These are phyloP conservation scores for Dendrolimus kikuchii DNA, from an alignment of 1,140 invertebrate genomes.

Conservation along the genomic window DNA sequence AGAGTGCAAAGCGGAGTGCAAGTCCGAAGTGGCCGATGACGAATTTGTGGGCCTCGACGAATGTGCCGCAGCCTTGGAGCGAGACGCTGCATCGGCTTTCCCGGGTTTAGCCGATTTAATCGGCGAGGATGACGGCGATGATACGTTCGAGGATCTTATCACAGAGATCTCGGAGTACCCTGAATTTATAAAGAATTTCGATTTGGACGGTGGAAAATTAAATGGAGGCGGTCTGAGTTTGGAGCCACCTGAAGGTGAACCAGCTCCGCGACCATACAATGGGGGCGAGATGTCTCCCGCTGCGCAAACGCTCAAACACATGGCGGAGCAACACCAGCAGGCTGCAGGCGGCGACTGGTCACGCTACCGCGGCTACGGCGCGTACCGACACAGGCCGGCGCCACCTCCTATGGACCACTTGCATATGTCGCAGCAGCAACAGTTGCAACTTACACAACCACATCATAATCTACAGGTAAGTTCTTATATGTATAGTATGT, in stretches of 20 bases:
- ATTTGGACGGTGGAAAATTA: slow-evolving; percentile 69
- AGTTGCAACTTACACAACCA: slow-evolving; percentile 87
- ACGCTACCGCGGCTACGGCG: slow-evolving; percentile 76
- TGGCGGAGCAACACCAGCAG: slow-evolving; percentile 96
- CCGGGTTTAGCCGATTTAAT: slow-evolving; percentile 85
- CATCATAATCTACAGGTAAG: slow-evolving; percentile 83
- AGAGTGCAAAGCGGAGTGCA: slow-evolving; percentile 79
- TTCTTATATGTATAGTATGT: slow-evolving; percentile 2
- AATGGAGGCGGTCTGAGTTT: slow-evolving; percentile 61
- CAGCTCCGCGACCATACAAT: slow-evolving; percentile 54
- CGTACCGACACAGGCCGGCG: slow-evolving; percentile 77
- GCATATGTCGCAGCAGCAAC: slow-evolving; percentile 90
- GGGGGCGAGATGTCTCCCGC: slow-evolving; percentile 84
- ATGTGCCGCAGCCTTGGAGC: slow-evolving; percentile 84
- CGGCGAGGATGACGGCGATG: slow-evolving; percentile 88
- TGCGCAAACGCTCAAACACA: slow-evolving; percentile 94
- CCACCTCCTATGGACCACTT: slow-evolving; percentile 73
- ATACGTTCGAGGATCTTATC: slow-evolving; percentile 90
- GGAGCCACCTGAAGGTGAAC: slow-evolving; percentile 66
- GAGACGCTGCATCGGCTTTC: slow-evolving; percentile 83
- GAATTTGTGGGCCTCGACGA: slow-evolving; percentile 88
- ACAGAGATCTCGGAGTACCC: slow-evolving; percentile 89
- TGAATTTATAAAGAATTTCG: slow-evolving; percentile 89
- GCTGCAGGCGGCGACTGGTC: slow-evolving; percentile 66
- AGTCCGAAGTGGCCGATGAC: slow-evolving; percentile 86